Evolutionary conservation across 2,797 vertebrate genomes (phyloP).

Genomic region (Adelosebastes latens): DNA sequence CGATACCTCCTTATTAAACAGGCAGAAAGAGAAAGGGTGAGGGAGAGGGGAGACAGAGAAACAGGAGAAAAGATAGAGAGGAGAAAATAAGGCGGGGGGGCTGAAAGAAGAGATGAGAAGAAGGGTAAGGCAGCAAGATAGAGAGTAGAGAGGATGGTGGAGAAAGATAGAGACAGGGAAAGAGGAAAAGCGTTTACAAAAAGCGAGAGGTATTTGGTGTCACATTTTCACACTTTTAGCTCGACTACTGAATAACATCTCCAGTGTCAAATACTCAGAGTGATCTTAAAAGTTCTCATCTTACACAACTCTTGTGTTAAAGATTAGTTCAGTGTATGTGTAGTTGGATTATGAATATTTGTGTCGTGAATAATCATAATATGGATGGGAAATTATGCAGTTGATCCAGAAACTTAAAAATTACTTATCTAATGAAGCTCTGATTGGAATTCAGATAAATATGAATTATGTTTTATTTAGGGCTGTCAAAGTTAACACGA

Average conservation of each 20-base stretch:
- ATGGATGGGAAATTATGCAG: too few species aligned
- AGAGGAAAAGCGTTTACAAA: not conserved
- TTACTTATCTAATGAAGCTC: too few species aligned
- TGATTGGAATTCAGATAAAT: too few species aligned
- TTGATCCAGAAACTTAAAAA: too few species aligned
- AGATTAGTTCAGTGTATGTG: not conserved
- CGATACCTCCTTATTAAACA: conserved; percentile 41
- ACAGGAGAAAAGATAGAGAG: not conserved
- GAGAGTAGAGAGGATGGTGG: not conserved
- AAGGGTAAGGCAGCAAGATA: not conserved
- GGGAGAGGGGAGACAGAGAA: not conserved
- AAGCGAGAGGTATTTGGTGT: not conserved
- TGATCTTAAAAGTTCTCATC: not conserved
- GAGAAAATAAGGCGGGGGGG: not conserved
- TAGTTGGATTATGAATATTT: not conserved
- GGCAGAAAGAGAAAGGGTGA: not conserved
- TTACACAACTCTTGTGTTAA: not conserved
- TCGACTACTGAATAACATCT: not conserved
- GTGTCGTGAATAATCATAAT: too few species aligned
- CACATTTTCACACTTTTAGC: not conserved
- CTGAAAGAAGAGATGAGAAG: not conserved
- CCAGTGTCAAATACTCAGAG: not conserved
- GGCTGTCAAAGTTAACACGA: too few species aligned
- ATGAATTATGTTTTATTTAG: too few species aligned
- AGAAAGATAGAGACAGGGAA: not conserved